Conservation (phyloP, 2,888 invertebrate species). For the Tetanocera ferruginea region DNA sequence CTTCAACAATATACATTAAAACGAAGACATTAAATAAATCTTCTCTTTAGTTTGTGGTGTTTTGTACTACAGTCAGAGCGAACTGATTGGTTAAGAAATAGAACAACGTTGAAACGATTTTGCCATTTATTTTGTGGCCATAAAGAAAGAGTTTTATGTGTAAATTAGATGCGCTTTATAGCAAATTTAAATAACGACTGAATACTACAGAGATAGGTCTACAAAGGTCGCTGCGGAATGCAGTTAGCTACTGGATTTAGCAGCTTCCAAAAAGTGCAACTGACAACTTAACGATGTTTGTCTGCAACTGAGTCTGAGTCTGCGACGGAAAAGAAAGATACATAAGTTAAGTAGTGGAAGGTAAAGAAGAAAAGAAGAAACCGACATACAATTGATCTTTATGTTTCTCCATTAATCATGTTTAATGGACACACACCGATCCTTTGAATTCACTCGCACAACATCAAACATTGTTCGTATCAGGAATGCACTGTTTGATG, state of each 20-base stretch:
- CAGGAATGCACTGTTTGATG: too few species aligned
- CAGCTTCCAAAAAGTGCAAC: not conserved
- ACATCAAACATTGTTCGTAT: too few species aligned
- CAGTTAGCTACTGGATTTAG: not conserved
- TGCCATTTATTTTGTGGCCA: not conserved
- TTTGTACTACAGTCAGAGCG: too few species aligned
- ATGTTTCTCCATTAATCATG: slow-evolving; percentile 3
- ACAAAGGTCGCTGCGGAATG: not conserved
- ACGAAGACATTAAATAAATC: too few species aligned
- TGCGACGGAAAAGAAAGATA: too few species aligned
- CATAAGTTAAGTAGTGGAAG: too few species aligned
- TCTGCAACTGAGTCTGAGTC: too few species aligned
- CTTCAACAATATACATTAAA: too few species aligned
- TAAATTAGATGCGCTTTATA: slow-evolving; percentile 11
- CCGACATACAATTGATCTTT: not conserved
- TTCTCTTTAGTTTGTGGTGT: too few species aligned
- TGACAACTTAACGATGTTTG: not conserved
- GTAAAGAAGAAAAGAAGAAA: not conserved
- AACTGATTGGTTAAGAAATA: too few species aligned
- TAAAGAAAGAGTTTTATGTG: slow-evolving; percentile 1
- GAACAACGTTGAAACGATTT: too few species aligned
- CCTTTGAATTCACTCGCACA: not conserved
- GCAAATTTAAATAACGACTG: not conserved
- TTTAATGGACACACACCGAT: not conserved
- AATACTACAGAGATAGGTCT: not conserved